Percentiles rank a stretch among this genome's conserved stretches.
Conservation (phyloP, 2,888 invertebrate species). For the Drosophila anomalata region DNA sequence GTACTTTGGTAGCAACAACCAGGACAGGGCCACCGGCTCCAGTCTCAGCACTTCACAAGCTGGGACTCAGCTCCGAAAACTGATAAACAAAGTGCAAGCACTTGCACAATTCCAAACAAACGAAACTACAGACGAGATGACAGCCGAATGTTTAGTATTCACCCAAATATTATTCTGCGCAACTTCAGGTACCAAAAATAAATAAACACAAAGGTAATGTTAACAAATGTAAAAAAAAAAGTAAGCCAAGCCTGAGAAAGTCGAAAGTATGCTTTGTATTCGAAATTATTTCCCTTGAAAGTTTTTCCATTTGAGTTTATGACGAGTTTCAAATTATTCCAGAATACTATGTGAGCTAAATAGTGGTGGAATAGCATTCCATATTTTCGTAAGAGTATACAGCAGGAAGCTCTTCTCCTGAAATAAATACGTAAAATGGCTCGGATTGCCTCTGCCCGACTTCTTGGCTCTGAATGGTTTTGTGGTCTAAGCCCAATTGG, state of each 20-base stretch:
- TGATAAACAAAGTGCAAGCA: constrained; percentile 62
- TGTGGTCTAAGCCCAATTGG: constrained; percentile 42
- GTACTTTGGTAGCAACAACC: constrained; percentile 69
- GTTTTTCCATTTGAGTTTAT: constrained; percentile 18
- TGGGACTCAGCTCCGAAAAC: constrained; percentile 27
- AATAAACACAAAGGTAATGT: constrained; percentile 24
- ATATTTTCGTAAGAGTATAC: constrained; percentile 16
- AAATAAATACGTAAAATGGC: constrained; percentile 1
- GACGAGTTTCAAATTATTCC: constrained; percentile 1
- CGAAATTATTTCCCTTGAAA: constrained; percentile 6
- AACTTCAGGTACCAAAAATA: background rate
- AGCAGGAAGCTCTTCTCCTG: background rate
- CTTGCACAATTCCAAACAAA: constrained; percentile 54
- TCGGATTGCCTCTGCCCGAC: constrained; percentile 9
- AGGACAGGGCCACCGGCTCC: constrained; percentile 15
- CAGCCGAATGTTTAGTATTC: constrained; percentile 26
- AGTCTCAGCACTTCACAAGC: constrained; percentile 18
- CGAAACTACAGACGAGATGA: constrained; percentile 45
- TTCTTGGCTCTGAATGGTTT: constrained; percentile 8
- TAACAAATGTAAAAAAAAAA: constrained; percentile 24
- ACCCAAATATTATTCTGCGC: constrained; percentile 27
- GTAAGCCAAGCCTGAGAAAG: constrained; percentile 14
- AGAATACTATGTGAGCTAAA: background rate
- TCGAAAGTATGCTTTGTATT: constrained; percentile 23
- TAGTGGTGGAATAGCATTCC: background rate